Evolutionary conservation across 1,140 invertebrate genomes (phyloP).

Genomic region (Sinella curviseta): DNA sequence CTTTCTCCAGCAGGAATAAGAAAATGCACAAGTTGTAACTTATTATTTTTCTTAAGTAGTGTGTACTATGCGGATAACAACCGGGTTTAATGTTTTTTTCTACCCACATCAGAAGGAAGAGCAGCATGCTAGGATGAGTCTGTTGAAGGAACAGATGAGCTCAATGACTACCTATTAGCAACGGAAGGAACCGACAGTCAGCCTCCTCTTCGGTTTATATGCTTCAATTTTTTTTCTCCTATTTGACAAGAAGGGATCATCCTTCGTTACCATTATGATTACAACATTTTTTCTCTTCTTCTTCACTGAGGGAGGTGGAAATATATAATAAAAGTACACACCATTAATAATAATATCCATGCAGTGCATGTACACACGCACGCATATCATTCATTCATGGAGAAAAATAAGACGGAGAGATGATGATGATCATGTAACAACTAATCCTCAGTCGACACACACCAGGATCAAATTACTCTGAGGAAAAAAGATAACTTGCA

Average conservation of each 20-base stretch:
- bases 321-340: neutral
- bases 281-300: neutral
- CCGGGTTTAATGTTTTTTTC: too few species aligned
- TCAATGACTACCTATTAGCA: neutral
- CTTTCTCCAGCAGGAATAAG: neutral
- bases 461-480: constrained; percentile 2
- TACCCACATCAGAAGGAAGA: too few species aligned
- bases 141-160: neutral
- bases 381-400: neutral
- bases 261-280: neutral
- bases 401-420: neutral
- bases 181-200: neutral
- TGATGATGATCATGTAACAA: neutral
- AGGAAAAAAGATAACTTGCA: neutral
- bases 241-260: neutral
- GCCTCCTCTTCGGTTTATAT: neutral
- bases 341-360: neutral
- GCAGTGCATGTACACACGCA: neutral
- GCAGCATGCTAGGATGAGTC: too few species aligned
- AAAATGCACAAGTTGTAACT: neutral
- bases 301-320: neutral
- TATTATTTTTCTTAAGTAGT: neutral
- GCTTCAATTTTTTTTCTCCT: neutral
- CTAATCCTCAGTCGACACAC: neutral
- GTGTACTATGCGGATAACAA: neutral